Base-by-base conservation (phyloP, 2,888 invertebrate species). In the Anarsia innoxiella region DNA sequence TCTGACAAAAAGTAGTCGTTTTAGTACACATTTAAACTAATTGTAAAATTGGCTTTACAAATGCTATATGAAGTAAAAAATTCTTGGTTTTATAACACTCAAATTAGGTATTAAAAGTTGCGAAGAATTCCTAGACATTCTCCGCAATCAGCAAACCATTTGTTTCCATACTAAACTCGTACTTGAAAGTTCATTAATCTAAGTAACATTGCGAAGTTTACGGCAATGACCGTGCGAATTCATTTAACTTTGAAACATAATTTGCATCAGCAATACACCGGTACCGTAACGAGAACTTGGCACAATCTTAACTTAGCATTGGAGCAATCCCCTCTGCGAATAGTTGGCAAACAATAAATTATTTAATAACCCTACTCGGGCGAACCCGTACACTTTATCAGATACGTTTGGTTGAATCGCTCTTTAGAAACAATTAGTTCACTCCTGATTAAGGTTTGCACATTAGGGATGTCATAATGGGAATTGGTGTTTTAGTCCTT, bases 271-370 rank as follows among this genome's bases (percentile, higher is more conserved):
- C 67, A 68, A 68, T 74, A 70, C 72, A 67, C 62, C 62, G 56
- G 26, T 14, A 33, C 33, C 23, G 23, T 59, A 67, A 65, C 68
- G 66, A n/a, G 63, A 67, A 73, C 65, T 67, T 74, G 53, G 59
- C 65, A 57, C 55, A 76, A 77, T 78, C 75, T 77, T 77, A 65
- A 63, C 59, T 50, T 56, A 66, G 66, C 69, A 65, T 69, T 74
- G 56, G 66, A 69, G 60, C 64, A 60, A 61, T 62, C 59, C 69
- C 74, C 69, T 71, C 63, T 59, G 33, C 70, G 67, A 71, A 73
- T 76, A 79, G 76, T 74, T 68, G 60, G 62, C 61, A 73, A 70
- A 80, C 79, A 80, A 80, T 80, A 82, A 82, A 83, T 83, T 80
- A 78, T 80, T 75, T 79, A 76, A 78, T 80, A 79, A 76, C 77